Conservation (phyloP, 2,797 vertebrate species). For the Amniataba percoides region DNA sequence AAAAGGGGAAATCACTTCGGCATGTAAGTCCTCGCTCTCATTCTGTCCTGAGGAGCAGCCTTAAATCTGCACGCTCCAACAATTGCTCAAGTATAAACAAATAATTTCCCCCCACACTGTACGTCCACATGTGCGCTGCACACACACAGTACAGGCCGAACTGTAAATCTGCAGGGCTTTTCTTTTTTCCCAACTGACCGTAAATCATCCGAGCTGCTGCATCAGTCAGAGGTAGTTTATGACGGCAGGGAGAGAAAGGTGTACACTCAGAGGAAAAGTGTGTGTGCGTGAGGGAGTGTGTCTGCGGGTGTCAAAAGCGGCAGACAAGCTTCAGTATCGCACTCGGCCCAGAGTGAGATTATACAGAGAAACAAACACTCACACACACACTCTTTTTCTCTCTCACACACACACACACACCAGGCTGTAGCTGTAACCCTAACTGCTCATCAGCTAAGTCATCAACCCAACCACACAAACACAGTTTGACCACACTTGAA, state of each 20-base stretch:
- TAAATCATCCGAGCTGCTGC: slow-evolving; percentile 69
- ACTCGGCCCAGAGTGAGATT: slow-evolving; percentile 39
- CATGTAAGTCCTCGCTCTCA: neutral
- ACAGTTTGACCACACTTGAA: slow-evolving; percentile 75
- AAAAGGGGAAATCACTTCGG: neutral
- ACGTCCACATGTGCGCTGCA: slow-evolving; percentile 22
- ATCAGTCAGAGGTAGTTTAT: slow-evolving; percentile 74
- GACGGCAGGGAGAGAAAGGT: slow-evolving; percentile 66
- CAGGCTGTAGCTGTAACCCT: slow-evolving; percentile 62
- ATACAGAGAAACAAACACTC: slow-evolving; percentile 51
- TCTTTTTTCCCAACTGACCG: slow-evolving; percentile 38
- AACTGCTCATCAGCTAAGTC: slow-evolving; percentile 76
- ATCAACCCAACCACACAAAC: slow-evolving; percentile 75
- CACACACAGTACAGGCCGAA: slow-evolving; percentile 48
- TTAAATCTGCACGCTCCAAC: slow-evolving; percentile 49
- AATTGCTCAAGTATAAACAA: slow-evolving; percentile 60
- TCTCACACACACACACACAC: slow-evolving; percentile 36
- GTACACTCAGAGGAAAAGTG: slow-evolving; percentile 45
- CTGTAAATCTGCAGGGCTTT: slow-evolving; percentile 74
- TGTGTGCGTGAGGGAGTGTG: slow-evolving; percentile 28
- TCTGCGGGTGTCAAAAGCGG: slow-evolving; percentile 34
- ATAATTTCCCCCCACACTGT: slow-evolving; percentile 42
- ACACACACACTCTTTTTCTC: neutral
- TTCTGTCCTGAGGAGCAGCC: slow-evolving; percentile 4
- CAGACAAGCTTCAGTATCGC: slow-evolving; percentile 38